Conservation (phyloP, 2,797 vertebrate genomes). For the Poeciliopsis presidionis region DNA sequence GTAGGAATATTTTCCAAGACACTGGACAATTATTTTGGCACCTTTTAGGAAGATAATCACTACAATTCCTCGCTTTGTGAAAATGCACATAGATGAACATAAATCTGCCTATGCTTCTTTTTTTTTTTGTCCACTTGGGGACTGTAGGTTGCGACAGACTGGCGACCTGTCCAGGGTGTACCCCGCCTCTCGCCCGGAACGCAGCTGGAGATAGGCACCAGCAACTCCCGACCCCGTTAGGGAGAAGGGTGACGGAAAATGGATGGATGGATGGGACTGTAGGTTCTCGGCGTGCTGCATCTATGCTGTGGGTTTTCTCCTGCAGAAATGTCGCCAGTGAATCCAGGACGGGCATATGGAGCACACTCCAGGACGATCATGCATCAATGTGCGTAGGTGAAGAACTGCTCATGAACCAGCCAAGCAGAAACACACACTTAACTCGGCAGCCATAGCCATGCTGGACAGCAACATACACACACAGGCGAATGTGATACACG, state of each 20-base stretch:
- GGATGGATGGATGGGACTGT: too few species aligned
- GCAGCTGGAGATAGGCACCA: too few species aligned
- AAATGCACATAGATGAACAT: neutral
- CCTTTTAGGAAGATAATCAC: neutral
- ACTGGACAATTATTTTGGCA: neutral
- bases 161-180: too few species aligned
- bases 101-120: neutral
- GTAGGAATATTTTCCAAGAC: neutral
- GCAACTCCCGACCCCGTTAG: too few species aligned
- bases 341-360: conserved; percentile 62
- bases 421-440: conserved; percentile 67
- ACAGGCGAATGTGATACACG: conserved; percentile 26
- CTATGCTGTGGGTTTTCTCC: neutral
- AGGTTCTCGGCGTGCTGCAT: neutral
- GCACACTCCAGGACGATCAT: conserved; percentile 66
- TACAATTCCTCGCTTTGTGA: neutral
- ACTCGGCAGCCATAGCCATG: conserved; percentile 74
- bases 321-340: conserved; percentile 30
- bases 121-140: neutral
- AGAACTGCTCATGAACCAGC: conserved; percentile 69
- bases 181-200: too few species aligned
- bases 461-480: conserved; percentile 55
- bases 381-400: conserved; percentile 66
- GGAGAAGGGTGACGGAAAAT: too few species aligned
- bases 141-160: neutral